Percentiles rank a stretch among this genome's conserved stretches.
phyloP scores from a whole-genome alignment of 2,113 vertebrate species.

The Trematocara variabile region DNA sequence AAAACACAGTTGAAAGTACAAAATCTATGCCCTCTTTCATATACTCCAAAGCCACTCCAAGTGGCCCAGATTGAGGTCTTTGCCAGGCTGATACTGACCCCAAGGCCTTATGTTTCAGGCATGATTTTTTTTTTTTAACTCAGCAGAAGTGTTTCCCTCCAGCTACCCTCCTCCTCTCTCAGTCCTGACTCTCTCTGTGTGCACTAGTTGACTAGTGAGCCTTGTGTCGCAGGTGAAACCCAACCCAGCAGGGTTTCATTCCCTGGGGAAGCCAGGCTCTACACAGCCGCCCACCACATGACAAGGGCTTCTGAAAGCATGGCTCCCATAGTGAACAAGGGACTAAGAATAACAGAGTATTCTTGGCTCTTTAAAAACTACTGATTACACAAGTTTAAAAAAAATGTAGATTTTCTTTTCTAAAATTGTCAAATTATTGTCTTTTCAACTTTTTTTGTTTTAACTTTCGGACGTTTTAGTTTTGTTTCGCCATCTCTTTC shows the following conservation, averaged over 20 bases:
- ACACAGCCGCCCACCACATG: slow-evolving; percentile 8
- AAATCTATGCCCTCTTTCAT: not conserved
- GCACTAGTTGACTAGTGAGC: not conserved
- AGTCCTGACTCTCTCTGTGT: not conserved
- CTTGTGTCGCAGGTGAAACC: slow-evolving; percentile 57
- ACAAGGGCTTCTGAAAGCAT: not conserved
- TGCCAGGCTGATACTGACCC: not conserved
- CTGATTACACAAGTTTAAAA: not conserved
- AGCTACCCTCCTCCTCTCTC: not conserved
- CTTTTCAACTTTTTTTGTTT: not conserved
- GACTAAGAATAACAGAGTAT: not conserved
- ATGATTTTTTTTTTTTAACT: not conserved
- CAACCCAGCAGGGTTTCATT: slow-evolving; percentile 37
- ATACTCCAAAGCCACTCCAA: not conserved
- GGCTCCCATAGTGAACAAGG: not conserved
- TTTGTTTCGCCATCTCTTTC: not conserved
- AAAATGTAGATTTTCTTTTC: not conserved
- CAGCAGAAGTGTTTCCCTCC: not conserved
- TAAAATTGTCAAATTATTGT: not conserved
- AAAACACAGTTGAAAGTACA: not conserved
- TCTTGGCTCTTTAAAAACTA: not conserved
- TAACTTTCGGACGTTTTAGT: not conserved
- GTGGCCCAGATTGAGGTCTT: not conserved
- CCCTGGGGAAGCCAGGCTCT: slow-evolving; percentile 23
- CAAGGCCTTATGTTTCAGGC: not conserved